Base-by-base conservation (phyloP, 1,140 invertebrate genomes). In the Drosophila tani region DNA sequence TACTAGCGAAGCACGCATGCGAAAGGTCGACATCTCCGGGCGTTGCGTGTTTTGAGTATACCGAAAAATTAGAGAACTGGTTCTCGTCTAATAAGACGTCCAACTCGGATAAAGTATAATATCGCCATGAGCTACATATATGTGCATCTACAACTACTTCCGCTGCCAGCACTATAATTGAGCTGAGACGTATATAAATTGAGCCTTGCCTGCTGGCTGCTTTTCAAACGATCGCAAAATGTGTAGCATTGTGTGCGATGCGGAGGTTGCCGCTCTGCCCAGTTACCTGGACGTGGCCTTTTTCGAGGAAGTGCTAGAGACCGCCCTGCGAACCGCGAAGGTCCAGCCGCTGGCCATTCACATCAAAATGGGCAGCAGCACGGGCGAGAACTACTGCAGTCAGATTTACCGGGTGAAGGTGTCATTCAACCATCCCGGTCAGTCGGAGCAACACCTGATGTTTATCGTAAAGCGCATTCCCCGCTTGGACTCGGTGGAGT, bases 351-450 rank as follows among this genome's bases (percentile, higher is more conserved):
- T 64, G 6, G 40, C 53, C 17, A 71, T 91, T 14, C 51, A 81
- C 27, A 75, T 81, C 3, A 57, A 41, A 17, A 58, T 91, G 75
- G 91, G 91, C 53, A 92, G 91, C 73, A 80, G 74, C 63, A 67
- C 68, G 6, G 91, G 91, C 2, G 91, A 92, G 29, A 92, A 92
- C 53, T 92, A 91, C 51, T 92, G 87, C 50, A 92, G 91, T 40
- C 59, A 79, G 49, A 90, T 92, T 29, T 92, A 91, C 53, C 70
- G 91, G 8, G 69, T 71, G 1, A 73, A 69, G 24, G 32, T 51
- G 35, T n/a, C 40, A 15, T 32, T 55, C 17, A 8, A 55, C 17
- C 32, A 11, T 4, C 17, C 24, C 32, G 14, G 62, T 27, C 53
- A 71, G 40, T 15, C 53, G 8, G 56, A 63, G 2, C 40, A 79